Base-by-base conservation (phyloP, 2,888 invertebrate species). In the Nomada ruficornis region DNA sequence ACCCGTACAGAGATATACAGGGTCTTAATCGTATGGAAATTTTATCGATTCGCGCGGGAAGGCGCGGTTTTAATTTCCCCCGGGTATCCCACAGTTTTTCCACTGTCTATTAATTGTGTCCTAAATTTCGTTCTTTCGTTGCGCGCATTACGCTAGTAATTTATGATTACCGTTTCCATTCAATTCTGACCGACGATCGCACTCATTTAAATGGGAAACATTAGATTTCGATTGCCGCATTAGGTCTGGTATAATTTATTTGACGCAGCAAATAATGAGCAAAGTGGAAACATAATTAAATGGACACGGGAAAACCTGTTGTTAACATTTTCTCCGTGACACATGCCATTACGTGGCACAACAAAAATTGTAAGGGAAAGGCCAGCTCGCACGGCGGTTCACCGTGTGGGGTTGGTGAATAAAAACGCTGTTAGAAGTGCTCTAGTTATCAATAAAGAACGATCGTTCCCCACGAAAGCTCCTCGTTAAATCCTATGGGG, bases 401-500 rank as follows among this genome's bases (percentile, higher is more conserved):
- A 47, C 18, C 13, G 11, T 54, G 36, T 36, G 29, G 59, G 65
- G 67, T 54, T 18, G 47, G 18, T 36, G 60, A 79, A 82, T 79
- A 77, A 77, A 80, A 88, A 81, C 67, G 64, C 64, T 67, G 65
- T 77, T 72, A 77, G 59, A 75, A 67, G 71, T 70, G 55, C 65
- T 42, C 77, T 23, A 68, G 69, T 84, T 82, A 75, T 77, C 86
- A 79, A 83, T 85, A 80, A 78, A 84, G 81, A 76, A 86, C 86
- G 76, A 86, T 79, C 78, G 70, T 77, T 80, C 77, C 47, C 76
- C 67, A 13, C 36, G 74, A 63, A 63, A 78, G 65, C 72, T 73
- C 68, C 86, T 89, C 86, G 89, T 89, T 89, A 86, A 82, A 79
- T 72, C 42, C 85, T 85, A 89, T 89, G 89, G 78, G n/a, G 80